These are phyloP conservation scores for Aethes cnicana DNA, from an alignment of 2,888 invertebrate genomes.

Conservation along the genomic window DNA sequence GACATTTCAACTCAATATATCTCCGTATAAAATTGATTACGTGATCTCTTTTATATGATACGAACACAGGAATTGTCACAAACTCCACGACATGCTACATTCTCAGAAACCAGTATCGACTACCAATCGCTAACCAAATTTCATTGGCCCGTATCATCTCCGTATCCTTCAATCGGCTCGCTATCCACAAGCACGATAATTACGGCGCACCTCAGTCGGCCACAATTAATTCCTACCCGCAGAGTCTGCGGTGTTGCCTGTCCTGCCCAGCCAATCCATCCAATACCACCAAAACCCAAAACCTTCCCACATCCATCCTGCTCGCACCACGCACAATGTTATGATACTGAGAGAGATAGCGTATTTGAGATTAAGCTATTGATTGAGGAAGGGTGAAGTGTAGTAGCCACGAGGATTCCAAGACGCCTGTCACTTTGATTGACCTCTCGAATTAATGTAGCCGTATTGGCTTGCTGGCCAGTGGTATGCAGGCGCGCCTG, in stretches of 20 bases:
- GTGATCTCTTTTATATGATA: too few species aligned
- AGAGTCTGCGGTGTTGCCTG: conserved; percentile 55
- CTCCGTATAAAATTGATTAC: too few species aligned
- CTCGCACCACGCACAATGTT: background rate
- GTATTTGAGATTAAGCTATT: background rate
- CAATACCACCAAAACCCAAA: background rate
- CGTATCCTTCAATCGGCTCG: conserved; percentile 29
- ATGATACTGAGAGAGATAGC: background rate
- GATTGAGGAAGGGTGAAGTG: background rate
- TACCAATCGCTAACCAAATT: conserved; percentile 22
- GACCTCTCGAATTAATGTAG: conserved; percentile 34
- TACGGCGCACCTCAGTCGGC: conserved; percentile 64
- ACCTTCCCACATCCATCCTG: conserved; percentile 1
- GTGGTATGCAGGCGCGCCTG: conserved; percentile 11
- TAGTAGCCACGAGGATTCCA: conserved; percentile 33
- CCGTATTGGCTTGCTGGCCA: conserved; percentile 23
- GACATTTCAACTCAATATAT: too few species aligned
- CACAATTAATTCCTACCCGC: conserved; percentile 66
- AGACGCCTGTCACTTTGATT: conserved; percentile 48
- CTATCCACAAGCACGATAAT: conserved; percentile 56
- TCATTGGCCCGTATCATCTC: conserved; percentile 19
- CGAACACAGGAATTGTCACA: too few species aligned
- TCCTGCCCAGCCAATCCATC: conserved; percentile 42
- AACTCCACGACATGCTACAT: too few species aligned
- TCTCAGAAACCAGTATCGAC: too few species aligned